Base-by-base conservation (phyloP, 2,113 vertebrate species). In the Glareola pratincola region DNA sequence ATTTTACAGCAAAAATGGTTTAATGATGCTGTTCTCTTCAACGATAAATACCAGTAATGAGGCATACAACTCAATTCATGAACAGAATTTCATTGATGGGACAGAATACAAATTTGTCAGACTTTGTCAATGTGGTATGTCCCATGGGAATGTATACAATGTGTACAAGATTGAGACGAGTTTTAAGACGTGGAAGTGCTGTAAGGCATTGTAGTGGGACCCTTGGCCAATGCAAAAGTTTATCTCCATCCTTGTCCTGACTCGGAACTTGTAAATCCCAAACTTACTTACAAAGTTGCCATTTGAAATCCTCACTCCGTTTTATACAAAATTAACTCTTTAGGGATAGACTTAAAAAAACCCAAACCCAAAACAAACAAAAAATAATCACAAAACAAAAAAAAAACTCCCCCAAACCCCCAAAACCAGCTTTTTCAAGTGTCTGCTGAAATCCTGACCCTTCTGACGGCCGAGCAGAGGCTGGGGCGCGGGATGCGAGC, bases 401-500 rank as follows among this genome's bases (percentile, higher is more conserved):
- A n/a, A n/a, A n/a, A n/a, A n/a, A n/a, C n/a, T n/a, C n/a, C 6
- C 10, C 16, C 5, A 56, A 60, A 15, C 8, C 20, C n/a, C 13
- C 8, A 39, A 39, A 39, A 39, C 34, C 34, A 26, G 5, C 2
- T 29, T 80, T 26, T 6, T 14, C 23, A 1, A 18, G 9, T 1
- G 16, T 12, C 60, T 12, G 20, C 53, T 29, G 54, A 5, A 2
- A 8, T 7, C 9, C 24, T 1, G 34, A 34, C 7, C 17, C 32
- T 29, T 4, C 20, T 6, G 63, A 1, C 34, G 34, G 36, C 50
- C 8, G 34, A 5, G 6, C 36, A 0, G 8, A 9, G 57, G 41
- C 74, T 14, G 4, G 6, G 9, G 0, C 0, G 0, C 0, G 3
- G 48, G 59, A 7, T 21, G 9, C 3, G 10, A 4, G 2, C 18